A percentile compares a stretch with the other conserved stretches of the same genome.
These are phyloP conservation scores for Mormyrops attenuatus DNA, from an alignment of 2,797 vertebrate genomes.

Conservation along the genomic window DNA sequence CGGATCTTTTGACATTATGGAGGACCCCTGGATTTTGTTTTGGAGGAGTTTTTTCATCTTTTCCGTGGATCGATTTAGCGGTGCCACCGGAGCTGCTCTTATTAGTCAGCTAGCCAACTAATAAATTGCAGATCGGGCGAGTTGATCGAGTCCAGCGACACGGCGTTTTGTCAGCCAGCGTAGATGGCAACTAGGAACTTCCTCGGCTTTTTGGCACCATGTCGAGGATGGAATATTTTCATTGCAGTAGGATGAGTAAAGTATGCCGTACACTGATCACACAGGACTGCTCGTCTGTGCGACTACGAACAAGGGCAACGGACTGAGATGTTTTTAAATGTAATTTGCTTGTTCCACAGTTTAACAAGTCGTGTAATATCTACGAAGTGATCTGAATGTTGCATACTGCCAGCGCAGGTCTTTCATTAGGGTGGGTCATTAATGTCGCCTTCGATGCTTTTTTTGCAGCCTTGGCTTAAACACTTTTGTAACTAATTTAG, in stretches of 20 bases:
- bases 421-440: not conserved
- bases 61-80: not conserved
- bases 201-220: conserved; percentile 53
- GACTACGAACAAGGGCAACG: not conserved
- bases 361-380: not conserved
- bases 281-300: not conserved
- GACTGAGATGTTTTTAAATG: not conserved
- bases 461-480: not conserved
- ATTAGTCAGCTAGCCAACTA: conserved; percentile 11
- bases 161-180: conserved; percentile 31
- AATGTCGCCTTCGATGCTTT: not conserved
- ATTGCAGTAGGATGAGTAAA: conserved; percentile 18
- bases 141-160: not conserved
- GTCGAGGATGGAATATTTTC: conserved; percentile 38
- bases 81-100: conserved; percentile 31
- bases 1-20: conserved; percentile 54
- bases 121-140: not conserved
- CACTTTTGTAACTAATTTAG: not conserved
- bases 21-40: conserved; percentile 37
- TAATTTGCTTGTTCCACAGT: not conserved
- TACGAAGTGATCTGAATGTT: not conserved
- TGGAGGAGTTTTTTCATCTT: conserved; percentile 25
- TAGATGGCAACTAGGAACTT: conserved; percentile 51
- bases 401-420: not conserved
- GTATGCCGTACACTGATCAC: conserved; percentile 16